A percentile compares a stretch with the other conserved stretches of the same genome.
Evolutionary conservation across 2,888 invertebrate genomes (phyloP).

Genomic region (Synergus itoensis): DNA sequence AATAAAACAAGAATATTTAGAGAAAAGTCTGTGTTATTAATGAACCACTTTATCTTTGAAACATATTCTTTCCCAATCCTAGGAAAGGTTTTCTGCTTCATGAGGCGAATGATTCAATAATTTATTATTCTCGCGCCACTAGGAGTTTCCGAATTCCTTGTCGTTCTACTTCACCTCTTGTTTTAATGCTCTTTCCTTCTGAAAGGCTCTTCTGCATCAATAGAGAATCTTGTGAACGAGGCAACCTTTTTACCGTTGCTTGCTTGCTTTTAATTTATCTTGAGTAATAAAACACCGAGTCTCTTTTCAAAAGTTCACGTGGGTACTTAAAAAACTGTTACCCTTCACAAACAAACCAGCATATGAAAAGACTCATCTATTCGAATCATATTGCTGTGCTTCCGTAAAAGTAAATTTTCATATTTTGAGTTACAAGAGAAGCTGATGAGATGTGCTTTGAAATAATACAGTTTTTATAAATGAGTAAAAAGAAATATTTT

Average conservation of each 20-base stretch:
- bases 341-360: neutral
- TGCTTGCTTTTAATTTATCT: conserved; percentile 23
- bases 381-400: neutral
- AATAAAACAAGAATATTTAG: neutral
- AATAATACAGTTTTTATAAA: too few relatives aligned
- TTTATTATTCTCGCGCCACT: conserved; percentile 35
- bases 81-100: conserved; percentile 32
- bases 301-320: neutral
- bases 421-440: too few relatives aligned
- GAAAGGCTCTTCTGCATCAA: conserved; percentile 27
- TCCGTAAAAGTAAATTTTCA: too few relatives aligned
- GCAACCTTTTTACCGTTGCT: conserved; percentile 12
- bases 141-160: conserved; percentile 34
- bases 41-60: conserved; percentile 2
- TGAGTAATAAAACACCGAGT: neutral
- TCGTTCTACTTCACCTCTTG: conserved; percentile 36
- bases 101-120: conserved; percentile 37
- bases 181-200: conserved; percentile 11
- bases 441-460: too few relatives aligned
- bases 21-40: neutral
- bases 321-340: neutral
- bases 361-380: neutral
- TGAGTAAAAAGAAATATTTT: too few relatives aligned
- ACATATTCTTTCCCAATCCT: conserved; percentile 15
- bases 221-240: neutral